A percentile compares a stretch with the other conserved stretches of the same genome.
Conservation (phyloP, 2,113 vertebrate species). For the Poeciliopsis turrubarensis region DNA sequence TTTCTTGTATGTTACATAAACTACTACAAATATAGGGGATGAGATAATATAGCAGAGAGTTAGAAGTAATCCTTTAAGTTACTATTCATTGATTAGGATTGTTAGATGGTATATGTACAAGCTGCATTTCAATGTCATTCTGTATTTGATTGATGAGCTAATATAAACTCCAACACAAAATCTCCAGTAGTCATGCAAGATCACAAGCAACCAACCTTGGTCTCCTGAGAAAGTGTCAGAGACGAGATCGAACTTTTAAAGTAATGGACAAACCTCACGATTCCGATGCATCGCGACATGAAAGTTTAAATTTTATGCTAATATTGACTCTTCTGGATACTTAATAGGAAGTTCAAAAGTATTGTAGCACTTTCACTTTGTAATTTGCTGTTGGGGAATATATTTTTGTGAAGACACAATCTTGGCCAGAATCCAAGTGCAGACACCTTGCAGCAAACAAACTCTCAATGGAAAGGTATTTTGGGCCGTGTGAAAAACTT, state of each 20-base stretch:
- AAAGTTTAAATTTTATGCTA: not conserved
- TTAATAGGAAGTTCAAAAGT: not conserved
- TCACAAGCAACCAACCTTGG: not conserved
- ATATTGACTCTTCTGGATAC: not conserved
- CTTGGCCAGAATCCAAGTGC: no score
- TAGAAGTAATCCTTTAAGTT: no score
- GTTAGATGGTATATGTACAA: no score
- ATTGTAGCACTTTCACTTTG: not conserved
- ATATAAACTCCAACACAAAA: constrained; percentile 20
- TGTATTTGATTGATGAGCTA: constrained; percentile 1
- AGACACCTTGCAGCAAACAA: no score
- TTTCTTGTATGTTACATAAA: no score
- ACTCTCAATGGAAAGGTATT: not conserved
- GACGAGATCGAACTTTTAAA: not conserved
- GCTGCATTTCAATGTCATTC: not conserved
- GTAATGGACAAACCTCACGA: not conserved
- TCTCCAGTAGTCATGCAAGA: not conserved
- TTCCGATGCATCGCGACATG: no score
- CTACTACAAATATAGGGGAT: no score
- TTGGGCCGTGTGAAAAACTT: not conserved
- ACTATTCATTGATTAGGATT: no score
- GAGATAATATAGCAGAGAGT: no score
- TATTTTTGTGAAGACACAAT: not conserved
- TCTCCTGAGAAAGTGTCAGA: constrained; percentile 7
- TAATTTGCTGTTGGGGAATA: not conserved